Conservation (phyloP, 2,113 vertebrate genomes). For the Gorsachius goisagi region DNA sequence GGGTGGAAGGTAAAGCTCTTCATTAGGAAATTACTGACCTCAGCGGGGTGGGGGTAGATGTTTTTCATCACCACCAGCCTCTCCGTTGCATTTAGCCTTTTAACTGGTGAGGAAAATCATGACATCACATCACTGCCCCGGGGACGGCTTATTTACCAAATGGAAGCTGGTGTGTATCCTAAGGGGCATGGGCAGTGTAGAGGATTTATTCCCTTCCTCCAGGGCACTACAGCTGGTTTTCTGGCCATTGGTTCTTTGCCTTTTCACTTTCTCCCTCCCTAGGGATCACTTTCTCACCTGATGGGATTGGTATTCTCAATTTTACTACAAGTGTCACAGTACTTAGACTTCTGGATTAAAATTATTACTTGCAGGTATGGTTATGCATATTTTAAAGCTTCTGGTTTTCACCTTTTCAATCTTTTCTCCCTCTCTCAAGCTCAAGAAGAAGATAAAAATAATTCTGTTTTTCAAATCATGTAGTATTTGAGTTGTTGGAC, state of each 20-base stretch:
- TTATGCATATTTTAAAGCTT: background rate
- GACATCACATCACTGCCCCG: background rate
- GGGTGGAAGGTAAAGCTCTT: background rate
- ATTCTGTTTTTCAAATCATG: background rate
- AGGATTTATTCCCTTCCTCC: background rate
- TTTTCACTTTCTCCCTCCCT: background rate
- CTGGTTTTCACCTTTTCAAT: background rate
- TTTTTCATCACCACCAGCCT: background rate
- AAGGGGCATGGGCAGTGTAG: accelerated
- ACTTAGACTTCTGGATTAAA: background rate
- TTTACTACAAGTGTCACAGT: background rate
- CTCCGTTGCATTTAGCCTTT: background rate
- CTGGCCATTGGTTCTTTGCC: background rate
- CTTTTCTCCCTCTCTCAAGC: background rate
- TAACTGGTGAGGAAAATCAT: background rate
- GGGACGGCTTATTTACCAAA: background rate
- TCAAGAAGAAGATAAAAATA: background rate
- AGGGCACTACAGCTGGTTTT: background rate
- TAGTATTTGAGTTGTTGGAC: background rate
- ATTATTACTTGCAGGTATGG: background rate
- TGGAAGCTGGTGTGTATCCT: background rate
- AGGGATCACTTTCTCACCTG: background rate
- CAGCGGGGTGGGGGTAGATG: accelerated
- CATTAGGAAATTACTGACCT: background rate
- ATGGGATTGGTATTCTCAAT: background rate